A percentile compares a stretch with the other conserved stretches of the same genome.
phyloP scores from a whole-genome alignment of 2,888 invertebrate species.

The Amblyjoppa fuscipennis region DNA sequence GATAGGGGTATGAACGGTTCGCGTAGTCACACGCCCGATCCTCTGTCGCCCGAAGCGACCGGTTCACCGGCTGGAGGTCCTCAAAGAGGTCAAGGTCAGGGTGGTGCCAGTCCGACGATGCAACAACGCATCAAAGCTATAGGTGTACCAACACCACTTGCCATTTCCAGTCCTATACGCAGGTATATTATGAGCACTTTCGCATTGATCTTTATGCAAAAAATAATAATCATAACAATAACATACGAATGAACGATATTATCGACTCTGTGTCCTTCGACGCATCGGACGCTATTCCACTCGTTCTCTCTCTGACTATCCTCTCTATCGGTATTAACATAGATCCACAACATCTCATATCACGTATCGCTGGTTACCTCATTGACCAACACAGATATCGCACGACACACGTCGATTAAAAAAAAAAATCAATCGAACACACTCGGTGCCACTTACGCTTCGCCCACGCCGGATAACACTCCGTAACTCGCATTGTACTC shows the following conservation, averaged over 20 bases:
- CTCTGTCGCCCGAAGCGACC: slow-evolving; percentile 87
- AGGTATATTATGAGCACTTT: slow-evolving; percentile 87
- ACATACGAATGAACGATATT: slow-evolving; percentile 24
- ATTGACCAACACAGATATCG: slow-evolving; percentile 70
- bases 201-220: slow-evolving; percentile 6
- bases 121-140: slow-evolving; percentile 96
- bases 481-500: slow-evolving; percentile 24
- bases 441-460: slow-evolving; percentile 59
- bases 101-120: slow-evolving; percentile 92
- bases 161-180: slow-evolving; percentile 94
- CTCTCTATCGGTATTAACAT: slow-evolving; percentile 45
- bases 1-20: slow-evolving; percentile 88
- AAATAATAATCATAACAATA: slow-evolving; percentile 17
- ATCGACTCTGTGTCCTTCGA: slow-evolving; percentile 47
- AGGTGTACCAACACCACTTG: slow-evolving; percentile 95
- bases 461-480: slow-evolving; percentile 52
- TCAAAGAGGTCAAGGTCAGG: slow-evolving; percentile 81
- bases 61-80: slow-evolving; percentile 82
- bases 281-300: slow-evolving; percentile 12
- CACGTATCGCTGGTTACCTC: slow-evolving; percentile 63
- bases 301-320: slow-evolving; percentile 20
- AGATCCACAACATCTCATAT: slow-evolving; percentile 46
- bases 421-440: slow-evolving; percentile 43
- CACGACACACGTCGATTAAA: slow-evolving; percentile 50
- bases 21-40: slow-evolving; percentile 88